These are phyloP conservation scores for Dioctria rufipes DNA, from an alignment of 2,888 invertebrate species.

Conservation along the genomic window DNA sequence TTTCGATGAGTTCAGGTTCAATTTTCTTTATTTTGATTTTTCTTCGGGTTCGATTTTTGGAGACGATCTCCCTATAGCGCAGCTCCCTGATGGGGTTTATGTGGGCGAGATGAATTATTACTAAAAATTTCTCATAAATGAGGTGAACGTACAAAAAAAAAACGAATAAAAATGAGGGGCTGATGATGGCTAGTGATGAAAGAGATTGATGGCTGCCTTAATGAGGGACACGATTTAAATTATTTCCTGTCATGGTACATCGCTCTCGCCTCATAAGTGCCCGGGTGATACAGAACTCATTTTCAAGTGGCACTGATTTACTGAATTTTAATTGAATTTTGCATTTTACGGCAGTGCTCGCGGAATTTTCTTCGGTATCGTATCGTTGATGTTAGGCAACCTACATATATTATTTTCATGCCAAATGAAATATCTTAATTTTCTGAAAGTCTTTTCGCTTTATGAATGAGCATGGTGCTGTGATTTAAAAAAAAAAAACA, in stretches of 20 bases:
- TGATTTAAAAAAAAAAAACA: no score
- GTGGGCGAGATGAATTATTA: constrained; percentile 53
- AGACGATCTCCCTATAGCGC: constrained; percentile 10
- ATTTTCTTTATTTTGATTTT: constrained; percentile 29
- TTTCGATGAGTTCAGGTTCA: constrained; percentile 26
- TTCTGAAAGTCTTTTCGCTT: background rate
- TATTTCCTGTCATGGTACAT: constrained; percentile 53
- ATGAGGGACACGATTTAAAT: constrained; percentile 54
- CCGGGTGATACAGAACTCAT: constrained; percentile 49
- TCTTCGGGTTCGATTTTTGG: constrained; percentile 28
- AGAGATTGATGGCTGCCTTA: constrained; percentile 53
- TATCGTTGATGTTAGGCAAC: background rate
- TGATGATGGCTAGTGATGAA: constrained; percentile 52
- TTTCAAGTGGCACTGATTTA: constrained; percentile 53
- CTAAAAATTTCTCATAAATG: constrained; percentile 48
- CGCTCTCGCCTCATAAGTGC: constrained; percentile 20
- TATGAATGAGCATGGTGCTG: no score
- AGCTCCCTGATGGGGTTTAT: constrained; percentile 11
- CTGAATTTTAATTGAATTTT: constrained; percentile 53
- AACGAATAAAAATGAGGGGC: constrained; percentile 27
- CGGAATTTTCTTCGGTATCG: constrained; percentile 14
- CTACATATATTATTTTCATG: no score
- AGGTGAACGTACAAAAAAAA: constrained; percentile 29
- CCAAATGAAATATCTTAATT: constrained; percentile 38
- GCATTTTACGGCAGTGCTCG: constrained; percentile 29